phyloP scores from a whole-genome alignment of 1,140 invertebrate species.

The Drosophila arawakana region DNA sequence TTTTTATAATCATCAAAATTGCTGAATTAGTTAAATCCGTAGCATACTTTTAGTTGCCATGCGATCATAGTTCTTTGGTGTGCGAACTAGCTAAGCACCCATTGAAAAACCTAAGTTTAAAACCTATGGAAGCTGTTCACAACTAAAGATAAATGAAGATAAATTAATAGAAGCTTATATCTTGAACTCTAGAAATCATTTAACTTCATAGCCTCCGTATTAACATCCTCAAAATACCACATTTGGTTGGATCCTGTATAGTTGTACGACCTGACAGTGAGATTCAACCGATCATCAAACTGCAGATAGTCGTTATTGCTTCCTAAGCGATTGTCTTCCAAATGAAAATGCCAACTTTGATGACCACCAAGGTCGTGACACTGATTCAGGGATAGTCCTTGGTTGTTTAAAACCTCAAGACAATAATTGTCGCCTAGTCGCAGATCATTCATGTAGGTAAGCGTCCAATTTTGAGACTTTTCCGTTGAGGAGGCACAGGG shows the following conservation, averaged over 20 bases:
- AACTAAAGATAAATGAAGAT: too few relatives aligned
- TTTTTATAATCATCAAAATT: too few relatives aligned
- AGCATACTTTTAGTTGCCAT: background rate
- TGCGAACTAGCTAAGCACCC: too few relatives aligned
- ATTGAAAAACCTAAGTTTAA: too few relatives aligned
- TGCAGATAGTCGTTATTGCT: conserved; percentile 30
- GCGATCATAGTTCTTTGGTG: background rate
- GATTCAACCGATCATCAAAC: background rate
- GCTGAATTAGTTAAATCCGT: background rate
- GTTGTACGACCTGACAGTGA: background rate
- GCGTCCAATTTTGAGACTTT: conserved; percentile 6
- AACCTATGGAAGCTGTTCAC: too few relatives aligned
- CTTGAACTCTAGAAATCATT: background rate
- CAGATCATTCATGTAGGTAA: conserved; percentile 20
- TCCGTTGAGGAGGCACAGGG: background rate
- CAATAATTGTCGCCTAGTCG: conserved; percentile 7
- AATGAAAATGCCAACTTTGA: conserved; percentile 27
- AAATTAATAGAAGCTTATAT: background rate
- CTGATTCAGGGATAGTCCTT: background rate
- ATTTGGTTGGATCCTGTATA: background rate
- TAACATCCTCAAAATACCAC: conserved; percentile 17
- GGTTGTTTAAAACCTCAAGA: conserved; percentile 7
- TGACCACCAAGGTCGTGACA: conserved; percentile 24
- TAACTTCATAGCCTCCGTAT: background rate
- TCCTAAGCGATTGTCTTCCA: conserved; percentile 3